These are phyloP conservation scores for Pseudopipra pipra DNA, from an alignment of 2,113 vertebrate species.

Conservation along the genomic window DNA sequence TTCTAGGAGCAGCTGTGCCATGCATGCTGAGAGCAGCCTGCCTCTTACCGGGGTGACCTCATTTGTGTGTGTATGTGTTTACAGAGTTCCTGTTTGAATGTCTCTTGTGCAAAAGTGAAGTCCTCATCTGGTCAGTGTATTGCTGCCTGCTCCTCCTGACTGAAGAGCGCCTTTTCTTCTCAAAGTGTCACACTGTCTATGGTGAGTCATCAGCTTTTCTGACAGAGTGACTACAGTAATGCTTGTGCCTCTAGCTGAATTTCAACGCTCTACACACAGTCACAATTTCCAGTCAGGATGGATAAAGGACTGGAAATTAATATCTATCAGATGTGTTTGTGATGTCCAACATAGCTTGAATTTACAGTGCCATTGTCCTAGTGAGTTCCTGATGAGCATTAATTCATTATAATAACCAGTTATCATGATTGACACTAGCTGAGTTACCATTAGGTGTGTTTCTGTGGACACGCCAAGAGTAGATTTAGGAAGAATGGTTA, in stretches of 20 bases:
- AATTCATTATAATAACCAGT: not conserved
- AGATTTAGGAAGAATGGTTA: not conserved
- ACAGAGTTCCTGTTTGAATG: slow-evolving; percentile 85
- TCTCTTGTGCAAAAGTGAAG: slow-evolving; percentile 78
- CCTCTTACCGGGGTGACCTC: not conserved
- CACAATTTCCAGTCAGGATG: not conserved
- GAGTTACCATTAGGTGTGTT: not conserved
- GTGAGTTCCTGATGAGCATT: not conserved
- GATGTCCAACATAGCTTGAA: not conserved
- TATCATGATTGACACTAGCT: not conserved
- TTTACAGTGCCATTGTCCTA: not conserved
- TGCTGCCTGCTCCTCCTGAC: slow-evolving; percentile 86
- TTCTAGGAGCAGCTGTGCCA: not conserved
- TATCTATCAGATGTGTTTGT: not conserved
- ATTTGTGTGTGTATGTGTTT: not conserved
- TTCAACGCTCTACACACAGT: not conserved
- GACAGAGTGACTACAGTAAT: not conserved
- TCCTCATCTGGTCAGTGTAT: slow-evolving; percentile 87
- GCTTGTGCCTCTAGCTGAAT: slow-evolving; percentile 2
- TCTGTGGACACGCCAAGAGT: not conserved
- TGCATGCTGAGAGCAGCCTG: not conserved
- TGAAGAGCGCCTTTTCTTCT: slow-evolving; percentile 89
- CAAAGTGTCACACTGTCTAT: slow-evolving; percentile 93
- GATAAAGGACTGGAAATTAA: not conserved
- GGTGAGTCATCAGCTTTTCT: slow-evolving; percentile 75